Conservation (phyloP, 2,797 vertebrate genomes). For the Ispidina picta region DNA sequence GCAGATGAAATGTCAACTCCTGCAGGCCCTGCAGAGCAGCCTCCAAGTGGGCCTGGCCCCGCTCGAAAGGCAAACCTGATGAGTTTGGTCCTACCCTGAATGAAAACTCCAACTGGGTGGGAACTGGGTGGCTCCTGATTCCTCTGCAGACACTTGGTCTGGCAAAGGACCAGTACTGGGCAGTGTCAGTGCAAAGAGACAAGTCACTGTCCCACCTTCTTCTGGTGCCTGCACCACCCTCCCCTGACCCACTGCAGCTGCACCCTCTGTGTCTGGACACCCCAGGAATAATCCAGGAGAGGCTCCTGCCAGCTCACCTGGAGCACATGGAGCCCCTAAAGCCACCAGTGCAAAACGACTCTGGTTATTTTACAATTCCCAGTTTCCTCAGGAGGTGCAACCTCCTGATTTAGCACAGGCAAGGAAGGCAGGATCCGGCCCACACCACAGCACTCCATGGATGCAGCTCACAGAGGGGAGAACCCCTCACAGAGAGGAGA, state of each 20-base stretch:
- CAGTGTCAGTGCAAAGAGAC: neutral
- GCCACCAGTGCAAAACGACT: neutral
- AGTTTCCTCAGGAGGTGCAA: neutral
- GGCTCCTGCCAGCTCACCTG: neutral
- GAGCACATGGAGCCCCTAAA: neutral
- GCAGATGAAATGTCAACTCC: neutral
- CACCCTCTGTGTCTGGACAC: too few species aligned
- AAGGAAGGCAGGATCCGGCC: neutral
- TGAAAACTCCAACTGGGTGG: neutral
- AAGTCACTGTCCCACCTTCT: neutral
- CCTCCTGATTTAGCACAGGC: accelerated
- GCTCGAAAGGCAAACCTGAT: neutral
- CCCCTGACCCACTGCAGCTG: neutral
- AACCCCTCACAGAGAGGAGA: too few species aligned
- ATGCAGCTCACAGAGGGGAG: neutral
- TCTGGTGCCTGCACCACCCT: neutral
- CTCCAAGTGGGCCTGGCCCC: neutral
- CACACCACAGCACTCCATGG: neutral
- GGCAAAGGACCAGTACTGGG: neutral
- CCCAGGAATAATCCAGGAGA: neutral
- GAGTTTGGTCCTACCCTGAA: neutral
- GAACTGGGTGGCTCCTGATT: neutral
- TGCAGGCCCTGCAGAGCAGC: neutral
- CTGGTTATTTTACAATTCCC: neutral
- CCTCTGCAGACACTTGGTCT: neutral